These are phyloP conservation scores for Latrodectus geometricus DNA, from an alignment of 1,140 invertebrate genomes.

Conservation along the genomic window DNA sequence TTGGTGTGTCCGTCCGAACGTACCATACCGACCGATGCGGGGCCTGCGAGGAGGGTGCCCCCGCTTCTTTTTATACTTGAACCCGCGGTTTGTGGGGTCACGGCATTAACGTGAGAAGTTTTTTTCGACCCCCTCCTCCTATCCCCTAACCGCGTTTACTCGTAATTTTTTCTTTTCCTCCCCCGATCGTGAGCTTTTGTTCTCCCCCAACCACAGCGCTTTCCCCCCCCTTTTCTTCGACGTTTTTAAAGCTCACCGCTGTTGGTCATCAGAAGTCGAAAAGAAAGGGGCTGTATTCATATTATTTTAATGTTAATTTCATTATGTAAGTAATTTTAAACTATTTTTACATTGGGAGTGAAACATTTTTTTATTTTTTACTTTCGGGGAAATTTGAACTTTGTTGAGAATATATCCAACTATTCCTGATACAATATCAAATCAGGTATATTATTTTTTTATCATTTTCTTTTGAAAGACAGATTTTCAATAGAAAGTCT, in stretches of 20 bases:
- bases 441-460: too few species aligned
- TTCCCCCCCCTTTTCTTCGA: neutral
- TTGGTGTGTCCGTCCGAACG: neutral
- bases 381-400: too few species aligned
- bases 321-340: too few species aligned
- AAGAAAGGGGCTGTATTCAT: neutral
- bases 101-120: constrained; percentile 37
- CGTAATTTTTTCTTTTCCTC: constrained; percentile 5
- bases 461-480: too few species aligned
- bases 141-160: neutral
- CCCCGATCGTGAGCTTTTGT: constrained; percentile 8
- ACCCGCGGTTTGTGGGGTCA: constrained; percentile 29
- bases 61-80: neutral
- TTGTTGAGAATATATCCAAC: too few species aligned
- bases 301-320: neutral
- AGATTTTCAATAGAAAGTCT: too few species aligned
- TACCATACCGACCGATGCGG: neutral
- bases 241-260: neutral
- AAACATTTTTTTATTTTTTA: too few species aligned
- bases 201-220: neutral
- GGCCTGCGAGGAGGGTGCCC: neutral
- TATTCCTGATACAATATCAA: too few species aligned
- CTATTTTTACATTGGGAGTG: too few species aligned
- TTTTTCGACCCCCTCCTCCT: neutral
- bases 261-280: neutral